Evolutionary conservation across 2,113 vertebrate genomes (phyloP), one percentile per base, ranked within the genome.

Genomic region (Nothobranchius kuhntae): DNA sequence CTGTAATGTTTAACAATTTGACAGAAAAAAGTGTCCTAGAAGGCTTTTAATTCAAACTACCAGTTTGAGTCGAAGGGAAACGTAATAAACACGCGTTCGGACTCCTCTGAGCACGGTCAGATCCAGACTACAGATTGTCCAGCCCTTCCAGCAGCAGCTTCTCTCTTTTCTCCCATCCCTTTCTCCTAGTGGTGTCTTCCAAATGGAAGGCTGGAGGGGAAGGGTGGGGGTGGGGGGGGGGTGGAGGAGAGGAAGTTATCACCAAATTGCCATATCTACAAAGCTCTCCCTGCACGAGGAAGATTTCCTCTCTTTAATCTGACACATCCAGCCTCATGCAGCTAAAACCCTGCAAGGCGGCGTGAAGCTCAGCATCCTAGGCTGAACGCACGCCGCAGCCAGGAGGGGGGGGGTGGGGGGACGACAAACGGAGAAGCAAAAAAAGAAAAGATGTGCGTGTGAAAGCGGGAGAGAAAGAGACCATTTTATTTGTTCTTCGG

Each of bases 401-500:
- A 77, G 86, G 79, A 81, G 73, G 81, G 77, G 69, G 66, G 66
- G 54, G 72, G 77, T 80, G 74, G 50, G 47, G 74, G 68, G 70
- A 6, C 4, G 68, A 73, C 47, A 75, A 74, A 80, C 24, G 7
- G 68, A 77, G 71, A 69, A 63, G 60, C 26, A 67, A 74, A 71
- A 45, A 78, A 81, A 81, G 77, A 68, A 73, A 77, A 78, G 77
- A 82, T 80, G 45, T 30, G 75, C 0, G 21, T 21, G 1, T 47
- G 67, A 44, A 40, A 24, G 54, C 3, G 57, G 71, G 65, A 72
- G 61, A 72, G 71, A 75, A 52, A 78, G 68, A 53, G 60, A 87
- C 76, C 82, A 91, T 91, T 93, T 93, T 92, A 84, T 94, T 95
- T 95, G 91, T 94, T 95, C 88, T 93, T 92, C 85, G 73, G 89